Evolutionary conservation across 2,888 invertebrate species (phyloP), one percentile per base, ranked within the genome.

Genomic region (Dyspetes luteomarginatus): DNA sequence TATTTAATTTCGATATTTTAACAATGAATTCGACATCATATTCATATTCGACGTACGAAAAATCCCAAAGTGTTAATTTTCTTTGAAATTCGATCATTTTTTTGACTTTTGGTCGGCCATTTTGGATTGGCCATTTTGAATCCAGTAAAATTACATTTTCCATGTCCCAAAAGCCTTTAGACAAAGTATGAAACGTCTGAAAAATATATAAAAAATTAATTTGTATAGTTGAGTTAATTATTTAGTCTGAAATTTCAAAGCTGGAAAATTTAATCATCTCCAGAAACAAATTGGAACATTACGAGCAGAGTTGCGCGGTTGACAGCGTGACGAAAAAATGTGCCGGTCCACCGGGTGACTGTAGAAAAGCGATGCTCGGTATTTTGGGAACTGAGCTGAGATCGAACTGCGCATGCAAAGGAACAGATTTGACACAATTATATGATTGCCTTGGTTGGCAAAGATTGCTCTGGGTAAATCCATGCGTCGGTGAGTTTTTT

Each of bases 381-480:
- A 97, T 98, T 83, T 94, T 98, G 64, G 98, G 98, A 26, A 98
- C 98, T n/a, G 96, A 97, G 90, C 93, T 98, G 64, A 94, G 97
- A 83, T 96, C 97, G 45, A 96, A 96, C 71, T 98, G 98, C 90
- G 97, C 96, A 52, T 98, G 98, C 91, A 95, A 97, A 83, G 97
- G 97, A 41, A 96, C 96, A 1, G 97, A 97, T 93, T 95, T 96
- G 89, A 95, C 96, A 45, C 96, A 97, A 90, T 93, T 97, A 41
- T 97, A 97, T 91, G 96, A 97, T 89, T 98, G 98, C 87, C 94
- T 97, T 0, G 97, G 97, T 68, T 98, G 98, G 97, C 97, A 97
- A 89, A 92, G 97, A 78, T 94, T 97, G 48, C 94, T 98, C 45
- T 98, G 98, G 97, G 95, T 97, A 79, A 98, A 98, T 92, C 97